Evolutionary conservation across 2,113 vertebrate species (phyloP).

Genomic region (Hemibagrus wyckioides): DNA sequence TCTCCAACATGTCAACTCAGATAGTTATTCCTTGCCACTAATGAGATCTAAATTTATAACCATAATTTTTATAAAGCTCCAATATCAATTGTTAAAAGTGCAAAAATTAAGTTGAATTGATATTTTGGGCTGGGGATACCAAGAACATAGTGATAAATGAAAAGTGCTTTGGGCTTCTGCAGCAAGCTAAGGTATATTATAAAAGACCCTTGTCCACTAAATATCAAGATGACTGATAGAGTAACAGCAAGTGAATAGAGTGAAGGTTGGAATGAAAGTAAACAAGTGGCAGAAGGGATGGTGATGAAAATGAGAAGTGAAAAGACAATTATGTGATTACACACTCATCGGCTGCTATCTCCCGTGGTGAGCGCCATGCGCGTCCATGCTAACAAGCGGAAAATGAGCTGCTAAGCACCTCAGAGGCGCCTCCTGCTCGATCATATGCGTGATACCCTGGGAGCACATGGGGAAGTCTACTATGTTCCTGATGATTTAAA

Average conservation of each 20-base stretch:
- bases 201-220: background rate
- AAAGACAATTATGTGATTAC: conserved; percentile 99
- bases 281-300: conserved; percentile 79
- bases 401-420: conserved; percentile 99
- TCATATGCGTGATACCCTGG: conserved; percentile 72
- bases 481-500: conserved; percentile 14
- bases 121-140: background rate
- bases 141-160: background rate
- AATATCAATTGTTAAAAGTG: background rate
- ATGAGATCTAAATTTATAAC: background rate
- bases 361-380: conserved; percentile 82
- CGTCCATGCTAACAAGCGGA: conserved; percentile 97
- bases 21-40: background rate
- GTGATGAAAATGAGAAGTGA: conserved; percentile 99
- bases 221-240: background rate
- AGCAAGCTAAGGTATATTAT: background rate
- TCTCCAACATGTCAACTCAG: background rate
- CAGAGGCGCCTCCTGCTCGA: conserved; percentile 91
- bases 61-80: background rate
- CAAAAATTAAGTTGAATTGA: background rate
- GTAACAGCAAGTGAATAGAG: conserved; percentile 1
- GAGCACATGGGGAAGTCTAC: conserved; percentile 56
- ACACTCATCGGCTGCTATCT: conserved; percentile 97
- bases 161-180: background rate
- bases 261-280: conserved; percentile 16